Conservation (phyloP, 2,113 vertebrate genomes). For the Chaetops frenatus region DNA sequence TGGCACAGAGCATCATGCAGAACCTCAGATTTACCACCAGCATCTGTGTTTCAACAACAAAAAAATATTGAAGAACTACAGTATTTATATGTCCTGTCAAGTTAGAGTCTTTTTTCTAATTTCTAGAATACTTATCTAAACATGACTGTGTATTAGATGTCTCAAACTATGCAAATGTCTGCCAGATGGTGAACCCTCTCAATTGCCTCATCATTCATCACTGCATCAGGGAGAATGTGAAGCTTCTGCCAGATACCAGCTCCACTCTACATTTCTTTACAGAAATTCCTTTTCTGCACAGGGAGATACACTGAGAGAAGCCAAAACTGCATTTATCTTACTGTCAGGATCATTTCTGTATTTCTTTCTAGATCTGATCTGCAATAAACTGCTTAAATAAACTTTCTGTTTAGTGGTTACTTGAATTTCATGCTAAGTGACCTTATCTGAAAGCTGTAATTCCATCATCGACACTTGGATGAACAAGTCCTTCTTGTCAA, state of each 20-base stretch:
- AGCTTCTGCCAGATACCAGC: neutral
- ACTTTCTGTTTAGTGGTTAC: neutral
- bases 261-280: neutral
- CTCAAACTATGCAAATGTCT: neutral
- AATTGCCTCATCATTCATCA: neutral
- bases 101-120: neutral
- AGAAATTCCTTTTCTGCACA: neutral
- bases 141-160: neutral
- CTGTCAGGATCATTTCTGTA: neutral
- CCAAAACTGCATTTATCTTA: neutral
- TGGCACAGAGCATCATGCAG: neutral
- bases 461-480: neutral
- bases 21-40: constrained; percentile 10
- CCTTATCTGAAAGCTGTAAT: neutral
- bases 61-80: neutral
- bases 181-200: constrained; percentile 23
- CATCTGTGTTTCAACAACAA: constrained; percentile 1
- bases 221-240: neutral
- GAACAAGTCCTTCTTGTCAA: neutral
- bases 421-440: neutral
- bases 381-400: neutral
- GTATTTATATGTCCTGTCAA: constrained; percentile 20
- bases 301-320: neutral
- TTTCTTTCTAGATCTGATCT: neutral
- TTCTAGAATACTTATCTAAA: constrained; percentile 31